These are phyloP conservation scores for Periphyllus acericola DNA, from an alignment of 2,888 invertebrate species.

Conservation along the genomic window DNA sequence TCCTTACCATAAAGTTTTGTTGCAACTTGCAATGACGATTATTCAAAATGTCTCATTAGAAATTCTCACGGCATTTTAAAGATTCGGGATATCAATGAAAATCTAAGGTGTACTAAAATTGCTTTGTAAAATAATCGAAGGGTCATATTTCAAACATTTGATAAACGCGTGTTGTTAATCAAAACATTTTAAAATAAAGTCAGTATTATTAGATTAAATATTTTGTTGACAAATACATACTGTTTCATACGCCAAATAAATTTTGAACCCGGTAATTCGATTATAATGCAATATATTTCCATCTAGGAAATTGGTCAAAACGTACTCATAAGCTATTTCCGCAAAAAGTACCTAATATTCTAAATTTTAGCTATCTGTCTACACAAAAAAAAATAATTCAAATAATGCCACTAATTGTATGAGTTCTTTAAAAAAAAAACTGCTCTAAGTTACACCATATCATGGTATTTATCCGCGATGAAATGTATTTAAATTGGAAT, in stretches of 20 bases:
- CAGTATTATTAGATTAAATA: too few species aligned
- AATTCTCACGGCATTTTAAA: slow-evolving; percentile 3
- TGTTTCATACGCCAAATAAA: neutral
- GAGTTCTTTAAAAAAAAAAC: too few species aligned
- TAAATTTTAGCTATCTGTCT: too few species aligned
- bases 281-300: neutral
- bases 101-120: slow-evolving; percentile 1
- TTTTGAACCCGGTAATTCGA: neutral
- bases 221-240: neutral
- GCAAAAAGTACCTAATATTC: neutral
- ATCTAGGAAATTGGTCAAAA: neutral
- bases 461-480: too few species aligned
- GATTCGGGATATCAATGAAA: neutral
- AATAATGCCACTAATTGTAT: too few species aligned
- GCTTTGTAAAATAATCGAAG: neutral
- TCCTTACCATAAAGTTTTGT: slow-evolving; percentile 35
- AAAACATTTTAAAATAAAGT: too few species aligned
- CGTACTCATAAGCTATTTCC: neutral
- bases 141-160: neutral
- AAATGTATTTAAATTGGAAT: too few species aligned
- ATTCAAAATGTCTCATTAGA: slow-evolving; percentile 48
- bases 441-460: too few species aligned
- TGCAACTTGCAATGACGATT: slow-evolving; percentile 18
- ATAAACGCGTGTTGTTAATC: neutral
- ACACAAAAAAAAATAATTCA: too few species aligned